Evolutionary conservation across 2,113 vertebrate species (phyloP).

Genomic region (Casuarius casuarius): DNA sequence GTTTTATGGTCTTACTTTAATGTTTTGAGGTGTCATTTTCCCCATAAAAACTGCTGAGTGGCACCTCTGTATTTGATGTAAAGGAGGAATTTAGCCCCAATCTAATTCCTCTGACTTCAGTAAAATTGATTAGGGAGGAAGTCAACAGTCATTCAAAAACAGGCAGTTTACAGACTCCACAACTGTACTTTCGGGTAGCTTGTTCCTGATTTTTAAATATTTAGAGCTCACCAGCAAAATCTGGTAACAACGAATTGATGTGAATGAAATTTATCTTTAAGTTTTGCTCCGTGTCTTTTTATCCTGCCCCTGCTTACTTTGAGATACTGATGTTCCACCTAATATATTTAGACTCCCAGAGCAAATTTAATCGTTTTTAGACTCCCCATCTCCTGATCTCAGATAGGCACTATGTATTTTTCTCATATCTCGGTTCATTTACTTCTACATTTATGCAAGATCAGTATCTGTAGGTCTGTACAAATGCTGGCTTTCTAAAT

Average conservation of each 20-base stretch:
- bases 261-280: constrained; percentile 15
- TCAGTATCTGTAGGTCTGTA: constrained; percentile 36
- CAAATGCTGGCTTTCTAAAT: constrained; percentile 54
- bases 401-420: constrained; percentile 48
- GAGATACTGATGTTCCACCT: neutral
- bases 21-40: neutral
- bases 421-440: constrained; percentile 61
- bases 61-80: neutral
- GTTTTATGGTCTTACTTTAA: constrained; percentile 13
- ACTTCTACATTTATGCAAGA: constrained; percentile 62
- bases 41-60: neutral
- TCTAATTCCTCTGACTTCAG: constrained; percentile 5
- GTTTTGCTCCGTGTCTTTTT: constrained; percentile 23
- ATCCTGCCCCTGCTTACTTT: constrained; percentile 31
- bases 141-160: neutral
- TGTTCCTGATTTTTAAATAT: neutral
- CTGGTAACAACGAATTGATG: neutral
- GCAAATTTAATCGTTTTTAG: constrained; percentile 39
- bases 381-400: constrained; percentile 44
- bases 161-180: neutral
- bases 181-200: neutral
- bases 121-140: neutral
- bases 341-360: constrained; percentile 41
- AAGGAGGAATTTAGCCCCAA: neutral
- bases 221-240: neutral